Conservation (phyloP, 1,140 invertebrate species). For the Platyscapa corneri region DNA sequence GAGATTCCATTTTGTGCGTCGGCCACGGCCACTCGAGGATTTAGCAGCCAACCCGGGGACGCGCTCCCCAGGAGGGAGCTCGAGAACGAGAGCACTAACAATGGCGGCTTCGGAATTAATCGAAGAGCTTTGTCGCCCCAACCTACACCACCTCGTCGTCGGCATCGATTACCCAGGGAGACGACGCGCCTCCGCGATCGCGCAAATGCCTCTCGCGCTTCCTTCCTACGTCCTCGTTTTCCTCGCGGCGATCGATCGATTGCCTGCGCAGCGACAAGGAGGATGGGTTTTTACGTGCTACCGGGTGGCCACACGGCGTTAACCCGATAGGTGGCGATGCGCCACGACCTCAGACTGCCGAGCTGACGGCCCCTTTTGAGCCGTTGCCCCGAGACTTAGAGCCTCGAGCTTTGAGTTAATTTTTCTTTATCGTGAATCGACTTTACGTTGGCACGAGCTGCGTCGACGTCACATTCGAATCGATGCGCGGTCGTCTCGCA, state of each 20-base stretch:
- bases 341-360: slow-evolving; percentile 25
- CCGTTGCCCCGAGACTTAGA: neutral
- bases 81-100: neutral
- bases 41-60: neutral
- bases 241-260: slow-evolving; percentile 28
- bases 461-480: neutral
- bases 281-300: slow-evolving; percentile 11
- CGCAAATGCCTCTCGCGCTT: slow-evolving; percentile 29
- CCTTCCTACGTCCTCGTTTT: slow-evolving; percentile 45
- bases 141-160: slow-evolving; percentile 18
- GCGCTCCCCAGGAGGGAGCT: neutral
- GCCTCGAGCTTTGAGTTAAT: neutral
- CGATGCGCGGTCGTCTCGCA: neutral
- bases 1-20: no score
- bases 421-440: slow-evolving; percentile 1
- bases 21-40: no score
- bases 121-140: neutral
- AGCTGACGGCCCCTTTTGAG: neutral
- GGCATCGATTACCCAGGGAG: slow-evolving; percentile 49
- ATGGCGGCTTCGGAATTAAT: no score
- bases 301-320: neutral
- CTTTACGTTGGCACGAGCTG: neutral
- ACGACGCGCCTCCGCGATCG: neutral
- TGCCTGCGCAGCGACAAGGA: neutral
- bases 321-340: slow-evolving; percentile 10